These are phyloP conservation scores for Nycticebus coucang DNA, from an alignment of 2,113 vertebrate genomes.

Conservation along the genomic window DNA sequence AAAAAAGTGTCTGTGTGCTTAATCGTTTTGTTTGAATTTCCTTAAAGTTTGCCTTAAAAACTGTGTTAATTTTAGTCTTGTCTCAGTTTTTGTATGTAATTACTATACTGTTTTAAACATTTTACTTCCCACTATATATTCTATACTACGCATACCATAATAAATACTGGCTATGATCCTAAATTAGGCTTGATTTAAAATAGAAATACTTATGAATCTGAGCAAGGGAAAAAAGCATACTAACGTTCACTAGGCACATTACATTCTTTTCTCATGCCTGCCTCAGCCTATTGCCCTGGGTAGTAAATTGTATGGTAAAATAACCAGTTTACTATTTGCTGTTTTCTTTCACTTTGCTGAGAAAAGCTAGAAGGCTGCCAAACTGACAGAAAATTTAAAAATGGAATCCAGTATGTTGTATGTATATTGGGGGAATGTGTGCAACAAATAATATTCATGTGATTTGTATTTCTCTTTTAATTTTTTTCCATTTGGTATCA, in stretches of 20 bases:
- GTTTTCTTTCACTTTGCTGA: slow-evolving; percentile 35
- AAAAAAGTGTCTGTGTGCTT: not conserved
- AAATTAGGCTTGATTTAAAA: slow-evolving; percentile 68
- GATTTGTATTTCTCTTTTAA: not conserved
- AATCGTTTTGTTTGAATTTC: slow-evolving; percentile 40
- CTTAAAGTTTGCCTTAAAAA: not conserved
- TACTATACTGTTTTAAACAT: slow-evolving; percentile 53
- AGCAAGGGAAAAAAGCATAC: not conserved
- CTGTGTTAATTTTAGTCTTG: not conserved
- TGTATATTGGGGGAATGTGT: slow-evolving; percentile 17
- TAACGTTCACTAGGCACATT: slow-evolving; percentile 52
- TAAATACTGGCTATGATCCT: slow-evolving; percentile 57
- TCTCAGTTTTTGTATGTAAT: slow-evolving; percentile 55
- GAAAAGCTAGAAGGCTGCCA: slow-evolving; percentile 46
- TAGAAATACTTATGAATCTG: slow-evolving; percentile 53
- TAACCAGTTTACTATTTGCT: slow-evolving; percentile 66
- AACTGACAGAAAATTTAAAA: slow-evolving; percentile 49
- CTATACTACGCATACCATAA: slow-evolving; percentile 48
- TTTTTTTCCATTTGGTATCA: slow-evolving; percentile 13
- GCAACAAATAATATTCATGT: not conserved
- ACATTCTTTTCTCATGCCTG: slow-evolving; percentile 66
- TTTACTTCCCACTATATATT: slow-evolving; percentile 54
- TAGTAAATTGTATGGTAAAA: slow-evolving; percentile 57
- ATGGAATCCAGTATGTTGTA: slow-evolving; percentile 34
- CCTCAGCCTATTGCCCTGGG: slow-evolving; percentile 32